Base-by-base conservation (phyloP, 2,797 vertebrate species). In the Ctenopoma kingsleyae region DNA sequence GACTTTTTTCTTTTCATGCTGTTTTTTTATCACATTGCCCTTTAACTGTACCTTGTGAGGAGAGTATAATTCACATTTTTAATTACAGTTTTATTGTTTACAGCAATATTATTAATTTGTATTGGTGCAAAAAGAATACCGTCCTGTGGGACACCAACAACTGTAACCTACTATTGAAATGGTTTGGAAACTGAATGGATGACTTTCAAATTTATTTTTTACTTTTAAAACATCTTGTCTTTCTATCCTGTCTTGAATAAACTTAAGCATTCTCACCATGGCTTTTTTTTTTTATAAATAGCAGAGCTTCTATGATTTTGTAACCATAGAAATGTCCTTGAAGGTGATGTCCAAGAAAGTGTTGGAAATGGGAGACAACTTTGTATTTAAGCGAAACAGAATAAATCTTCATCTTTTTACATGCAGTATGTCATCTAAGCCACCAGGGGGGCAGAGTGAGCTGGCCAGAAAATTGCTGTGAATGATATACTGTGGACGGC, bases 251-350 rank as follows among this genome's bases (percentile, higher is more conserved):
- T 50, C 54, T 71, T 63, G 16, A 12, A 69, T 68, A 58, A 80
- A 46, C 40, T 67, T 60, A 81, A 65, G 35, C 63, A 48, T 63
- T n/a, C 73, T 71, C 48, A 27, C 25, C 17, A 2, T 80, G 80
- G 84, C 82, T 72, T 57, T 89, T 75, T 60, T 55, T 67, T 70
- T 70, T 52, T n/a, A n/a, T n/a, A n/a, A 67, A 38, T 13, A 13
- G 11, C 74, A 77, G 77, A 32, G 30, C 54, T 50, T 59, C 58
- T 52, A 10, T 74, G 59, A 81, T 62, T 61, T 75, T 61, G 52
- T 70, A 64, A 78, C 74, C 77, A 67, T 13, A 71, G 63, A 76
- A 85, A 87, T 80, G 87, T 83, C 83, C 85, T 88, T 90, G 82
- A 75, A 55, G 52, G 55, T 61, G 50, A 70, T 62, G 73, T 76